These are phyloP conservation scores for Porites lutea DNA, from an alignment of 64 coral and sea anemone species.

Conservation along the genomic window DNA sequence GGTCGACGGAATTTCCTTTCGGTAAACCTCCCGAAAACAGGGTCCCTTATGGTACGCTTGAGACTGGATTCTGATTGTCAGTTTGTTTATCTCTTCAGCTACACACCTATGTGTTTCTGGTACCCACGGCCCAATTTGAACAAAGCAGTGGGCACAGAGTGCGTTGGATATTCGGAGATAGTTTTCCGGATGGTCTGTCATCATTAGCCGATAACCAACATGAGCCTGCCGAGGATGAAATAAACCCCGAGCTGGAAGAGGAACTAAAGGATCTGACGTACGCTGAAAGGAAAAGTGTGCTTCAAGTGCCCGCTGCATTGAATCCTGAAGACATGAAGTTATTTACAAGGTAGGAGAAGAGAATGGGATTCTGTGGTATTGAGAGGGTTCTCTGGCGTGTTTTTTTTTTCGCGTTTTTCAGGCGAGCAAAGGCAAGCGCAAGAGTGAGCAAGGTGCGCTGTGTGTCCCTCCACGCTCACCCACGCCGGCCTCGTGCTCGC, in stretches of 20 bases:
- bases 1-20: too few relatives aligned
- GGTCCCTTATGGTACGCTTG: too few relatives aligned
- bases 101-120: constrained; percentile 77
- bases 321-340: constrained; percentile 86
- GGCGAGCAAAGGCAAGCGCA: too few relatives aligned
- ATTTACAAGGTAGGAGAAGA: constrained; percentile 70
- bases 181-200: constrained; percentile 53
- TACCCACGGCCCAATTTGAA: constrained; percentile 71
- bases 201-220: constrained; percentile 23
- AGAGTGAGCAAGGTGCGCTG: too few relatives aligned
- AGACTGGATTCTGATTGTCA: too few relatives aligned
- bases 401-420: too few relatives aligned
- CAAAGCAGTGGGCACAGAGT: constrained; percentile 61
- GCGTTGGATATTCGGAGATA: constrained; percentile 86
- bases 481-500: too few relatives aligned
- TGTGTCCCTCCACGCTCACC: too few relatives aligned
- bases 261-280: constrained; percentile 65
- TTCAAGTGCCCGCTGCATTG: constrained; percentile 65
- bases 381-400: too few relatives aligned
- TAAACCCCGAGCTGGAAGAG: constrained; percentile 42
- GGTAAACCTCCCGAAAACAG: too few relatives aligned
- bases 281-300: constrained; percentile 69
- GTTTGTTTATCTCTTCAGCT: too few relatives aligned
- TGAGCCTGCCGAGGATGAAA: constrained; percentile 29
- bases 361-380: not conserved